Conservation (phyloP, 1,140 invertebrate genomes). For the Danaus plexippus region DNA sequence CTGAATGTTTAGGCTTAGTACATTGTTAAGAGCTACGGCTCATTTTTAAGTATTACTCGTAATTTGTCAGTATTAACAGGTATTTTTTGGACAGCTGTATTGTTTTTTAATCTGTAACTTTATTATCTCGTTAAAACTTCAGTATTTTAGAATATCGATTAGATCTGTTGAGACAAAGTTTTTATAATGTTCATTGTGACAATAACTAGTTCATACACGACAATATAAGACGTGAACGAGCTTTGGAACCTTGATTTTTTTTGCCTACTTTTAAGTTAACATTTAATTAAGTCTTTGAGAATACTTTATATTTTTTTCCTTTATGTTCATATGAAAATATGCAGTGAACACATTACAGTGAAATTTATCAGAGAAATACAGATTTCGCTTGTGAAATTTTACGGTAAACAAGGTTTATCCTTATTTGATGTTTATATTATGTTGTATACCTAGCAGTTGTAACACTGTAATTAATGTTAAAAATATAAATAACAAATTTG, state of each 20-base stretch:
- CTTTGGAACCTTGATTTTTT: conserved; percentile 31
- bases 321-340: no score
- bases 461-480: no score
- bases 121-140: conserved; percentile 21
- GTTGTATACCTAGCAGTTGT: no score
- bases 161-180: conserved; percentile 27
- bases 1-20: conserved; percentile 53
- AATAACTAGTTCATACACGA: conserved; percentile 58
- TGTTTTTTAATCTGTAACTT: conserved; percentile 18
- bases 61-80: conserved; percentile 37
- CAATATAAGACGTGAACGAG: conserved; percentile 56
- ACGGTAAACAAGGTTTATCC: no score
- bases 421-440: no score
- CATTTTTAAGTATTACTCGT: conserved; percentile 42
- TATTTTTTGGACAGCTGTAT: conserved; percentile 25
- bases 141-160: conserved; percentile 22
- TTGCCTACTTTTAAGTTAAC: not conserved
- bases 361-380: no score
- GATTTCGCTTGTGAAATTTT: no score
- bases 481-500: no score
- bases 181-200: conserved; percentile 52
- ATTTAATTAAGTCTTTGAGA: no score
- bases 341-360: no score
- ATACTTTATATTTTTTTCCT: no score
- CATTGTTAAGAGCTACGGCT: conserved; percentile 22